Conservation (phyloP, 2,113 vertebrate genomes). For the Pungitius pungitius region DNA sequence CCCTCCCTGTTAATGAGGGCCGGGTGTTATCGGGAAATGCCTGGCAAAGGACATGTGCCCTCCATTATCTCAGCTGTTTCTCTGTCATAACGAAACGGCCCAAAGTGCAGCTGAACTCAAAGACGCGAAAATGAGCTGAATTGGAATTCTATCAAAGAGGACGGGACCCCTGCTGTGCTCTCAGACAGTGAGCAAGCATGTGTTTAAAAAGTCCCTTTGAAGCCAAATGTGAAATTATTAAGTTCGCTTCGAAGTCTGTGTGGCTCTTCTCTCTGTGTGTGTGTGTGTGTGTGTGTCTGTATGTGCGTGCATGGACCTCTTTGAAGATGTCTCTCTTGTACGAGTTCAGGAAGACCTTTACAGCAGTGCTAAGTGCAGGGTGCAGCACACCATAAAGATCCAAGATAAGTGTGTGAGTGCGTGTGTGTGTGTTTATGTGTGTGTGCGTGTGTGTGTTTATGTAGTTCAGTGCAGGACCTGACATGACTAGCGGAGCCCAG, state of each 20-base stretch:
- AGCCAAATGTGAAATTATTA: conserved; percentile 77
- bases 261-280: conserved; percentile 36
- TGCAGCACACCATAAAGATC: conserved; percentile 77
- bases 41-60: conserved; percentile 9
- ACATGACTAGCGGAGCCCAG: conserved; percentile 69
- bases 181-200: conserved; percentile 64
- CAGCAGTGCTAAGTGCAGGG: conserved; percentile 76
- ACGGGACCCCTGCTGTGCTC: conserved; percentile 51
- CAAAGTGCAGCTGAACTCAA: conserved; percentile 24
- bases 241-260: conserved; percentile 66
- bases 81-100: not conserved
- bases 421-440: conserved; percentile 29
- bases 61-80: conserved; percentile 27
- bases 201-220: conserved; percentile 74
- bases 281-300: conserved; percentile 40
- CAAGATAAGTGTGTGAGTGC: conserved; percentile 70
- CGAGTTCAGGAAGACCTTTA: conserved; percentile 74
- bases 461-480: conserved; percentile 62
- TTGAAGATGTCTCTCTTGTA: conserved; percentile 71
- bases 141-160: conserved; percentile 53
- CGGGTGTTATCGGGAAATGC: conserved; percentile 1
- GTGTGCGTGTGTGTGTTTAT: conserved; percentile 46
- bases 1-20: conserved; percentile 9
- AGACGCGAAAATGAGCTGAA: conserved; percentile 48
- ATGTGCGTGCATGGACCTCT: conserved; percentile 47